These are phyloP conservation scores for Netta rufina DNA, from an alignment of 2,797 vertebrate genomes.

Conservation along the genomic window DNA sequence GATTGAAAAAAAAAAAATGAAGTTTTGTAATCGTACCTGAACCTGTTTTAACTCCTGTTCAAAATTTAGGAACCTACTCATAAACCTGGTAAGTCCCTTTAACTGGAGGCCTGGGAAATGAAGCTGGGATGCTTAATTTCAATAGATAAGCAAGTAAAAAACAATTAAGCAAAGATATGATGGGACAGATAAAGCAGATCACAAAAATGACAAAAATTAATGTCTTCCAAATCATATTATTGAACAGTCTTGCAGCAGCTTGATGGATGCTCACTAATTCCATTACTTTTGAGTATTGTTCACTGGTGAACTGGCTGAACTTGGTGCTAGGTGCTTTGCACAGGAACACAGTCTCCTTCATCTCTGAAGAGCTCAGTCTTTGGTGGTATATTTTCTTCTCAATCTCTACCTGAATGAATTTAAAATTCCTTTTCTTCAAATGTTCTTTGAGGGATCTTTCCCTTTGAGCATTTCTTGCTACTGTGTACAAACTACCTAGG, in stretches of 20 bases:
- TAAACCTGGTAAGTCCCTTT: background rate
- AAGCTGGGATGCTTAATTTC: background rate
- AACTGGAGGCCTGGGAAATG: background rate
- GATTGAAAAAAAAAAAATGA: background rate
- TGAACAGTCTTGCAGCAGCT: background rate
- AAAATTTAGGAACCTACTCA: background rate
- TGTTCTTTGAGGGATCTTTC: background rate
- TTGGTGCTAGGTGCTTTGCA: background rate
- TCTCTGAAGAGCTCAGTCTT: background rate
- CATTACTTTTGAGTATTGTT: background rate
- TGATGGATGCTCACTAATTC: rapidly evolving
- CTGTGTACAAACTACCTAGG: background rate
- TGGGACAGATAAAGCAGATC: background rate
- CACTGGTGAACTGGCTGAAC: background rate
- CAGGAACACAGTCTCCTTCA: background rate
- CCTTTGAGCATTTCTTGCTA: background rate
- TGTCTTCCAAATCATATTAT: rapidly evolving
- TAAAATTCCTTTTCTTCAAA: background rate
- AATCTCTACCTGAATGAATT: background rate
- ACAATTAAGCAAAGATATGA: background rate
- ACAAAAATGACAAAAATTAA: background rate
- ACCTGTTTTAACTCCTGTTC: background rate
- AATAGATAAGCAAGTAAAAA: background rate
- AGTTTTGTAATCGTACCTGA: background rate
- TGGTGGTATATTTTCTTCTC: background rate